Base-by-base conservation (phyloP, 2,797 vertebrate genomes). In the Oryzias dopingdopingensis region DNA sequence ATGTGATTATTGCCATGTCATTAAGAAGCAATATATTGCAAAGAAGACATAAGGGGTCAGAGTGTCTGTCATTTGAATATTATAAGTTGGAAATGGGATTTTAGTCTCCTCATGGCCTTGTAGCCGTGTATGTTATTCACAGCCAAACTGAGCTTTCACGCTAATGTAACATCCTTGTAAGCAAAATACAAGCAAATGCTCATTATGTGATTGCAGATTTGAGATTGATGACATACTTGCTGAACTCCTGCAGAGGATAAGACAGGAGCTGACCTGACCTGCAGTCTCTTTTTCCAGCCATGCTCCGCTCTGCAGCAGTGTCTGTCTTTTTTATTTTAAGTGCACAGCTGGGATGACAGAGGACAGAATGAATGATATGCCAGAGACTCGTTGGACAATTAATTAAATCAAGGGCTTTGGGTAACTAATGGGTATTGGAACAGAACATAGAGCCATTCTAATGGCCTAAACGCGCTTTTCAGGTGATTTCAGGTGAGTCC, bases 361-460 rank as follows among this genome's bases (percentile, higher is more conserved):
- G 50, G 20, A 47, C 23, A 47, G 20, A 43, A 47, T 61, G 29
- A 52, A 44, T 45, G 49, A 51, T 46, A 37, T 37, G 42, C 32
- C 42, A 32, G 7, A 40, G 24, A 61, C 18, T 32, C 24, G 32
- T 46, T 52, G 40, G 18, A 20, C 20, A 40, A 37, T 24, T 46
- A n/a, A 52, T 52, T 52, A 61, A 46, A 43, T 61, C 42, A 52
- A 61, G 51, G 50, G 43, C 54, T 46, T 22, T 40, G 24, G 16
- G 45, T 18, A 47, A 20, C 16, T 61, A 37, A 45, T 52, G 47
- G 41, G 42, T 46, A 52, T 53, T 61, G 43, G 22, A 40, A 14
- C 32, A 18, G 50, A 17, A 37, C 20, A 4, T 51, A 52, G 18
- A 52, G 18, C 41, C 24, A 24, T 22, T 51, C 18, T 26, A 40